phyloP scores from a whole-genome alignment of 1,140 invertebrate genomes.

The Scaptomyza graminum region DNA sequence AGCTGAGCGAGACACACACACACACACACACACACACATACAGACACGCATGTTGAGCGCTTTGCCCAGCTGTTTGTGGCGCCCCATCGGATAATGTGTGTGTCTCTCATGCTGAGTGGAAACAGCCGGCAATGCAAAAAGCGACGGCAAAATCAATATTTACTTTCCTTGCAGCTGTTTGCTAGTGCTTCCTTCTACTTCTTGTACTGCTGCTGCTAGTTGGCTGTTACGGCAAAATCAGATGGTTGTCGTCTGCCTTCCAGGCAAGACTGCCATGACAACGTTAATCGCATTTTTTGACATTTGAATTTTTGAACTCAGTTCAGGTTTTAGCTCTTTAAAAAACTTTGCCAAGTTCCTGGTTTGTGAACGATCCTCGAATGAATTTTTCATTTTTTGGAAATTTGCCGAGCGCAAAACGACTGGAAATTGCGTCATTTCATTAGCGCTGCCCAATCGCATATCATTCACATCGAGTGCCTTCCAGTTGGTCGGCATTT shows the following conservation, averaged over 20 bases:
- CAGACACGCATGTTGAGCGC: constrained; percentile 11
- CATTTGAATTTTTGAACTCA: constrained; percentile 4
- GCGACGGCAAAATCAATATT: constrained; percentile 67
- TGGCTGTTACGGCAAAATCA: constrained; percentile 49
- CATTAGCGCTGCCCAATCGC: constrained; percentile 48
- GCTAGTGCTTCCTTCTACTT: neutral
- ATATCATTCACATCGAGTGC: constrained; percentile 32
- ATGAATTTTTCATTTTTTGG: constrained; percentile 3
- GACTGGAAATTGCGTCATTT: constrained; percentile 70
- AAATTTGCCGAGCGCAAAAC: neutral
- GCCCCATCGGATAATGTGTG: constrained; percentile 9
- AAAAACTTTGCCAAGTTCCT: neutral
- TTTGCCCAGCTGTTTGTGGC: constrained; percentile 40
- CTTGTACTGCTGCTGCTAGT: constrained; percentile 6
- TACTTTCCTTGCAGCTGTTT: constrained; percentile 65
- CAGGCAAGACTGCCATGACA: constrained; percentile 31
- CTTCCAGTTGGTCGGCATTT: constrained; percentile 47
- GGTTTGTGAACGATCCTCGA: constrained; percentile 7
- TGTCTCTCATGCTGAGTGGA: constrained; percentile 20
- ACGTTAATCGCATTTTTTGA: constrained; percentile 11
- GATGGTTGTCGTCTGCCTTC: constrained; percentile 48
- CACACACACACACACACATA: constrained; percentile 27
- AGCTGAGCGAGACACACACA: constrained; percentile 62
- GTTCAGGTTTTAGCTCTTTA: neutral
- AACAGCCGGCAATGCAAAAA: constrained; percentile 48